Evolutionary conservation across 2,797 vertebrate genomes (phyloP).

Genomic region (Melanotaenia trifasciata): DNA sequence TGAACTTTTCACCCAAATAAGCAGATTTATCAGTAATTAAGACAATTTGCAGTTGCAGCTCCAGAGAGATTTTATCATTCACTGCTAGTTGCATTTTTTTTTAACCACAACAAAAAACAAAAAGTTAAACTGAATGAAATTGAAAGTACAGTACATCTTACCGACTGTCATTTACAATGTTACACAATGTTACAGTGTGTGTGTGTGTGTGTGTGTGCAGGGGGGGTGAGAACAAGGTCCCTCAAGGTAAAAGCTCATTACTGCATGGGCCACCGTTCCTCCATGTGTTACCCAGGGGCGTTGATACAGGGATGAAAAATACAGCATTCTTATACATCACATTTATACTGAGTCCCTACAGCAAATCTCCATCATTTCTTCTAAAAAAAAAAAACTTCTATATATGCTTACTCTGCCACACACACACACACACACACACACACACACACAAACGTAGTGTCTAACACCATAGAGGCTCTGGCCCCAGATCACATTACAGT

Average conservation of each 20-base stretch:
- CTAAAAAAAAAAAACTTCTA: constrained; percentile 12
- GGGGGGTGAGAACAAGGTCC: constrained; percentile 27
- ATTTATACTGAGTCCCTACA: constrained; percentile 56
- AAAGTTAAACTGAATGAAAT: constrained; percentile 7
- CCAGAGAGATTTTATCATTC: too few species aligned
- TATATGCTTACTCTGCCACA: constrained; percentile 12
- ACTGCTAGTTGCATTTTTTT: not conserved
- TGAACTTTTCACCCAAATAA: not conserved
- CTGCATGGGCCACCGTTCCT: constrained; percentile 57
- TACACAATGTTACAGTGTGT: not conserved
- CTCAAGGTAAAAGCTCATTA: constrained; percentile 59
- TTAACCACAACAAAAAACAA: not conserved
- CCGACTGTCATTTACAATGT: constrained; percentile 22
- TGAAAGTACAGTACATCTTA: not conserved
- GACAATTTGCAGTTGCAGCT: not conserved
- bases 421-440: constrained; percentile 14
- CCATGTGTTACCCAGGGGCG: constrained; percentile 52
- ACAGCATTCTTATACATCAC: constrained; percentile 65
- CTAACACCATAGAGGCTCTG: constrained; percentile 42
- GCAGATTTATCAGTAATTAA: not conserved
- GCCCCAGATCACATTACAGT: constrained; percentile 74
- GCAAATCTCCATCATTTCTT: constrained; percentile 43
- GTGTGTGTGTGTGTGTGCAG: constrained; percentile 23
- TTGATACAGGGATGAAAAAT: constrained; percentile 54
- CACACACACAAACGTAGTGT: constrained; percentile 16